Evolutionary conservation across 1,140 invertebrate genomes (phyloP).

Genomic region (Vanessa tameamea): DNA sequence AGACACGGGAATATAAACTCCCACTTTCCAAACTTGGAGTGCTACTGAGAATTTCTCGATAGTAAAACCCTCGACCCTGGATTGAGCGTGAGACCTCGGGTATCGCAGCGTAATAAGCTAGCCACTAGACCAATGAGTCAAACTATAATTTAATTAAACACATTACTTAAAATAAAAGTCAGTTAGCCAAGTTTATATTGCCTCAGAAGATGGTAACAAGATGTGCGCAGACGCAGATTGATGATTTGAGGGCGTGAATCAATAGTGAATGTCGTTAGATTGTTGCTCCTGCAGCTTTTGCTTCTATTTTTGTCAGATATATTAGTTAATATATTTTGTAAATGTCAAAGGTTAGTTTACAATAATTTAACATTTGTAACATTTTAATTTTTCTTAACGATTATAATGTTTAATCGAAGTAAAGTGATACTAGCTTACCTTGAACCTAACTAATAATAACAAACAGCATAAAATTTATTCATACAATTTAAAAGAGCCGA

Average conservation of each 20-base stretch:
- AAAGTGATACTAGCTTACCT: too few species aligned
- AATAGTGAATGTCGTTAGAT: conserved; percentile 25
- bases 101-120: too few species aligned
- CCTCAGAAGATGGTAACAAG: neutral
- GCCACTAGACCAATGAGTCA: too few species aligned
- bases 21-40: too few species aligned
- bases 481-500: too few species aligned
- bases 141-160: neutral
- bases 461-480: too few species aligned
- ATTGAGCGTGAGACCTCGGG: neutral
- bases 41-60: too few species aligned
- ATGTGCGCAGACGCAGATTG: conserved; percentile 21
- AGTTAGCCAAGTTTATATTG: conserved; percentile 1
- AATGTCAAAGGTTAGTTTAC: neutral
- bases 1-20: too few species aligned
- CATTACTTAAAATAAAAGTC: neutral
- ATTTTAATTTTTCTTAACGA: neutral
- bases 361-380: neutral
- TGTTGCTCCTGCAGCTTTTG: conserved; percentile 13
- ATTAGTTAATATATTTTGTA: neutral
- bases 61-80: too few species aligned
- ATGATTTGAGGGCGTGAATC: conserved; percentile 16
- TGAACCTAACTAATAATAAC: too few species aligned
- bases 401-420: neutral
- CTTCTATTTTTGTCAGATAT: neutral